Evolutionary conservation across 2,888 invertebrate genomes (phyloP).

Genomic region (Emmelina monodactyla): DNA sequence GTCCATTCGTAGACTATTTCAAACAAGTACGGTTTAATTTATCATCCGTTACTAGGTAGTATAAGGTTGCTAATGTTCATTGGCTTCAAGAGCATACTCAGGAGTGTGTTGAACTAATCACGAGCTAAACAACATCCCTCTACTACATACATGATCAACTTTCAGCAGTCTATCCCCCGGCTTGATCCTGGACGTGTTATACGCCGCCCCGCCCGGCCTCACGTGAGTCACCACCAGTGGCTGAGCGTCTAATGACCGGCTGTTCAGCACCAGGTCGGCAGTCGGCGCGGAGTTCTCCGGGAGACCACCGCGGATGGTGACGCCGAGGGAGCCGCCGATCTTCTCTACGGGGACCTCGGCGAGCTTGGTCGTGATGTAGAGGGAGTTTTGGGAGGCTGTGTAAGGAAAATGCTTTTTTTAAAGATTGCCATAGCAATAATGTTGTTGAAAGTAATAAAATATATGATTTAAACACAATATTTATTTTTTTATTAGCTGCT

Average conservation of each 20-base stretch:
- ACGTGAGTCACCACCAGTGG: conserved; percentile 91
- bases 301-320: conserved; percentile 84
- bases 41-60: too few species aligned
- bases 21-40: too few species aligned
- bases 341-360: conserved; percentile 84
- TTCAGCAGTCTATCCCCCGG: conserved; percentile 89
- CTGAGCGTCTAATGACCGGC: conserved; percentile 64
- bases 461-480: too few species aligned
- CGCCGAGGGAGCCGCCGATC: conserved; percentile 84
- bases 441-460: too few species aligned
- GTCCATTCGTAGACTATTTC: too few species aligned
- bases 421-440: too few species aligned
- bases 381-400: conserved; percentile 73
- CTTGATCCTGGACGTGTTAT: conserved; percentile 88
- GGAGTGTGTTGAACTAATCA: too few species aligned
- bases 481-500: too few species aligned
- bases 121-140: too few species aligned
- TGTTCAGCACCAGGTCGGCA: conserved; percentile 70
- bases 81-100: too few species aligned
- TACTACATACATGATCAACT: conserved; percentile 81
- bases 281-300: conserved; percentile 63
- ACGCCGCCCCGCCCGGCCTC: conserved; percentile 87
- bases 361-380: conserved; percentile 78
- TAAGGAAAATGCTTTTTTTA: too few species aligned
- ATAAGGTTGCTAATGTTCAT: too few species aligned